Conservation (phyloP, 2,797 vertebrate species). For the Gobionotothen gibberifrons region DNA sequence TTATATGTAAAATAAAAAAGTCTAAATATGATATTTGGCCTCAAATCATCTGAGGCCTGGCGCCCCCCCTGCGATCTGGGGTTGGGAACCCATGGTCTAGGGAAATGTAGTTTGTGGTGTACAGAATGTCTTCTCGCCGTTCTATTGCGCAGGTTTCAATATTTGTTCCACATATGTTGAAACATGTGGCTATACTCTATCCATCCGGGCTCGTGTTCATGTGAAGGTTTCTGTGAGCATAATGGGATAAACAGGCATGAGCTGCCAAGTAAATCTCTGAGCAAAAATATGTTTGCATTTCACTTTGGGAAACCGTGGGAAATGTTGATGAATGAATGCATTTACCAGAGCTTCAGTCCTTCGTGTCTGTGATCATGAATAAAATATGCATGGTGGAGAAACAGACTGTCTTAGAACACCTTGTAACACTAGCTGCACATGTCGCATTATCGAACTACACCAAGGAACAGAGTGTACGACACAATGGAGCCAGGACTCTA, state of each 20-base stretch:
- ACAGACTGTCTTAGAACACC: constrained; percentile 24
- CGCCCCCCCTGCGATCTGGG: no score
- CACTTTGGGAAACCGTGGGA: neutral
- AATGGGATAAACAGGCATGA: neutral
- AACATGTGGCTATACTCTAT: neutral
- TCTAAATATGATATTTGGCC: no score
- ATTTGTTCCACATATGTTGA: neutral
- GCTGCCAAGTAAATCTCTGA: neutral
- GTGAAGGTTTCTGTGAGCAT: neutral
- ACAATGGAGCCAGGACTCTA: neutral
- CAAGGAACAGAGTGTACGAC: neutral
- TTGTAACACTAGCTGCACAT: constrained; percentile 51
- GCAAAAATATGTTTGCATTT: neutral
- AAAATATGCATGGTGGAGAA: constrained; percentile 44
- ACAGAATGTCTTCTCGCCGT: no score
- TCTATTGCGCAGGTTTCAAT: no score
- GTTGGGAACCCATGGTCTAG: no score
- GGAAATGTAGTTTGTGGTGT: no score
- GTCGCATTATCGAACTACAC: constrained; percentile 28
- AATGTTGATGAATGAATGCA: no score
- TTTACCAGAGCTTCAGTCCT: neutral
- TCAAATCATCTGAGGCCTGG: no score
- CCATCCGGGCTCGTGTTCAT: neutral
- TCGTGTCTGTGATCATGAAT: constrained; percentile 49
- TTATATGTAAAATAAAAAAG: no score